Percentiles rank a stretch among this genome's conserved stretches.
These are phyloP conservation scores for Cheirogaleus medius DNA, from an alignment of 2,113 vertebrate genomes.

Conservation along the genomic window DNA sequence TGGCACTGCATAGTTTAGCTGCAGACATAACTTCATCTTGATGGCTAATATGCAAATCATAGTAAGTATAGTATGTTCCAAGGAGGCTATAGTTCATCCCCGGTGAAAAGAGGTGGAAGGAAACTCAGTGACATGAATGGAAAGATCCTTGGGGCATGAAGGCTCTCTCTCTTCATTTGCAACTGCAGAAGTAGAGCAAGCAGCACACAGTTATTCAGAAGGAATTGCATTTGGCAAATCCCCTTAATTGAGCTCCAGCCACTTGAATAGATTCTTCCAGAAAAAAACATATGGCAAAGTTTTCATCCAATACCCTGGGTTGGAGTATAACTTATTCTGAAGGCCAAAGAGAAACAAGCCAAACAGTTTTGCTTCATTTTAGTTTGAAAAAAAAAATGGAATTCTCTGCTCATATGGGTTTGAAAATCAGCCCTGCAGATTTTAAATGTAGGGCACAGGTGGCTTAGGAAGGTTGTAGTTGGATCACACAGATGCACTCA, in stretches of 20 bases:
- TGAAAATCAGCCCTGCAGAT: neutral
- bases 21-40: neutral
- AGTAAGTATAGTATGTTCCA: neutral
- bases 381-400: neutral
- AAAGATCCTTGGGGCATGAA: no score
- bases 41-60: neutral
- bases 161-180: neutral
- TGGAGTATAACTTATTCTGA: neutral
- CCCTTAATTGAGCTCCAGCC: neutral
- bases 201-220: neutral
- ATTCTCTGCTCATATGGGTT: neutral
- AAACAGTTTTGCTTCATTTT: neutral
- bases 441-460: neutral
- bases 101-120: neutral
- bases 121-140: neutral
- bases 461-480: neutral
- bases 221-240: neutral
- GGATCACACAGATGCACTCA: neutral
- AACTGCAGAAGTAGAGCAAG: neutral
- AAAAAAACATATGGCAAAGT: neutral
- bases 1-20: neutral
- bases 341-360: neutral
- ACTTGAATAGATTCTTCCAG: neutral
- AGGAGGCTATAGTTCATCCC: neutral
- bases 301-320: neutral